These are phyloP conservation scores for Amphipoea lucens DNA, from an alignment of 2,888 invertebrate genomes.

Conservation along the genomic window DNA sequence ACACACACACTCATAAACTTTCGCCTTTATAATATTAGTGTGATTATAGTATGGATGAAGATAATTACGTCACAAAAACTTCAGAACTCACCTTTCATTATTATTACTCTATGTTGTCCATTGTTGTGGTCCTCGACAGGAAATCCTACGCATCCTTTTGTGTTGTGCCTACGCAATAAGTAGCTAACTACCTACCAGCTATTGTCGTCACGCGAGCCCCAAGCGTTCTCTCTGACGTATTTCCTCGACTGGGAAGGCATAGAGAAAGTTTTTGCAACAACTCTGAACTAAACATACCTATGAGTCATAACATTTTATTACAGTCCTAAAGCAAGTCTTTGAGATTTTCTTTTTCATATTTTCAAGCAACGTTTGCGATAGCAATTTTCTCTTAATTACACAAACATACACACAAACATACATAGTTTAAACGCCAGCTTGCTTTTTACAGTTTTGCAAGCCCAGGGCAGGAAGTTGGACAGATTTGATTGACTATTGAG, in stretches of 20 bases:
- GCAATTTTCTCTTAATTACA: neutral
- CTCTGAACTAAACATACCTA: neutral
- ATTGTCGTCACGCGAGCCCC: constrained; percentile 49
- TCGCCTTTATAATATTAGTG: no score
- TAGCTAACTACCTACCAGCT: constrained; percentile 24
- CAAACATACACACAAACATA: neutral
- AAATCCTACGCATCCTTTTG: constrained; percentile 34
- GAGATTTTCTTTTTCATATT: neutral
- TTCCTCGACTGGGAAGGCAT: neutral
- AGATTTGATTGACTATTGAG: neutral
- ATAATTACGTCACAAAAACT: neutral
- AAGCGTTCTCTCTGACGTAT: constrained; percentile 14
- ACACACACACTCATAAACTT: no score
- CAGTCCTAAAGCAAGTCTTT: neutral
- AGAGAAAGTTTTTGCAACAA: constrained; percentile 6
- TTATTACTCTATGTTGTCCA: neutral
- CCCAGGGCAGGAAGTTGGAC: neutral
- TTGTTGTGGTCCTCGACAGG: constrained; percentile 10
- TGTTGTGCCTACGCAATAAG: constrained; percentile 22
- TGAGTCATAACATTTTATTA: neutral
- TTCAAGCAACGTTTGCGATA: no score
- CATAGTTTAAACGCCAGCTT: neutral
- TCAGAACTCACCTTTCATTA: neutral
- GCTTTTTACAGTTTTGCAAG: neutral
- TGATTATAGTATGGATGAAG: no score